Base-by-base conservation (phyloP, 1,140 invertebrate genomes). In the Ceratoteleas bidentatus region DNA sequence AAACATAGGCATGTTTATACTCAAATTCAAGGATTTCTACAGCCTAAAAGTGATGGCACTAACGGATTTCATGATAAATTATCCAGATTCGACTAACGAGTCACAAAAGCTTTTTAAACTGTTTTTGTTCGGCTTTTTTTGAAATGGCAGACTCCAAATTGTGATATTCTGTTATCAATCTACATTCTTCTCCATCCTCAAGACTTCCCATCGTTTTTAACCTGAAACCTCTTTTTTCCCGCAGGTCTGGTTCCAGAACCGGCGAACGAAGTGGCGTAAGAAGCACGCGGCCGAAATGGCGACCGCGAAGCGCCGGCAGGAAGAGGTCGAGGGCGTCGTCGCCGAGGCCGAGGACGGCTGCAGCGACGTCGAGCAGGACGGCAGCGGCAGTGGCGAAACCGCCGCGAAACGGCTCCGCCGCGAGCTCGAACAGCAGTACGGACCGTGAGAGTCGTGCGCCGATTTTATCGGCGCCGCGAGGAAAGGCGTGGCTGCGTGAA, bases 171-270 rank as follows among this genome's bases (percentile, higher is more conserved):
- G n/a, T n/a, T n/a, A n/a, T n/a, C n/a, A n/a, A n/a, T n/a, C n/a
- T n/a, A n/a, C n/a, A n/a, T n/a, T n/a, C n/a, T n/a, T n/a, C n/a
- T n/a, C n/a, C n/a, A n/a, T n/a, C n/a, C n/a, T n/a, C n/a, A n/a
- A n/a, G n/a, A n/a, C n/a, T n/a, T n/a, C n/a, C n/a, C n/a, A n/a
- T n/a, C n/a, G n/a, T 24, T 40, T 11, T 0, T 9, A 53, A 32
- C 33, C 52, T 53, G 33, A 53, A 24, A n/a, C 2, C 32, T 5
- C 2, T 0, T 34, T 10, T 34, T 47, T 11, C 15, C 15, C 66
- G 50, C 52, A 99, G 98, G 99, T 99, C 45, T 99, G 99, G 99
- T 99, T 99, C 93, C 99, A 99, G 93, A 99, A 99, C 92, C 94
- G 99, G 90, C 93, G 99, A 88, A 99, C 98, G 85, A 99, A 99